phyloP scores from a whole-genome alignment of 2,113 vertebrate species.

The Archilochus colubris region DNA sequence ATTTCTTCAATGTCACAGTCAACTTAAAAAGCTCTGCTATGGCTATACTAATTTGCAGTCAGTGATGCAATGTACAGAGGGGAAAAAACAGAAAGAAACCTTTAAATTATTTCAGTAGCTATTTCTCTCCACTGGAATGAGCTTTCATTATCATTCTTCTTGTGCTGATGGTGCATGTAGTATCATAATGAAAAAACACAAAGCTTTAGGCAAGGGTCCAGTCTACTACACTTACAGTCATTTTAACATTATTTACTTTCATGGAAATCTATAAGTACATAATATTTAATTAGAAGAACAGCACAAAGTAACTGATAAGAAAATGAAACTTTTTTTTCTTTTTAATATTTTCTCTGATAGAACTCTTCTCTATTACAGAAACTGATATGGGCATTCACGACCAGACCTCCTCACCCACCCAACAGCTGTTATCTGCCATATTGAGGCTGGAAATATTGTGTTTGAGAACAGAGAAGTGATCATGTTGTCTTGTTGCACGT shows the following conservation, averaged over 20 bases:
- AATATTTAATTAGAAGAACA: neutral
- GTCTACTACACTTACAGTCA: neutral
- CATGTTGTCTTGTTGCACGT: neutral
- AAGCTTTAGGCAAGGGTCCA: neutral
- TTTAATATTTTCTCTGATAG: rapidly evolving
- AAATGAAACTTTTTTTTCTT: neutral
- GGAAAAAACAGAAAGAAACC: neutral
- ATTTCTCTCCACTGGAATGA: neutral
- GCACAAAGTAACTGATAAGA: neutral
- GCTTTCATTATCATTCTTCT: neutral
- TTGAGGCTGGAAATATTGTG: neutral
- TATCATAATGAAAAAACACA: neutral
- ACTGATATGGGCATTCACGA: neutral
- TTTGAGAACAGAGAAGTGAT: neutral
- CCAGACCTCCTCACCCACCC: neutral
- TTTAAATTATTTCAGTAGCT: neutral
- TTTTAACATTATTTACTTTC: neutral
- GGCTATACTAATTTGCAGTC: neutral
- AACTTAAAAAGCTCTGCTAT: neutral
- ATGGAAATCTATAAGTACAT: neutral
- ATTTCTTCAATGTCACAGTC: neutral
- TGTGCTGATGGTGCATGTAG: neutral
- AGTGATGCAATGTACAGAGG: neutral
- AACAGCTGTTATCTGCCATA: neutral
- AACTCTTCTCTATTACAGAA: neutral